A percentile compares a stretch with the other conserved stretches of the same genome.
Evolutionary conservation across 1,140 invertebrate species (phyloP).

Genomic region (Papilio polytes): DNA sequence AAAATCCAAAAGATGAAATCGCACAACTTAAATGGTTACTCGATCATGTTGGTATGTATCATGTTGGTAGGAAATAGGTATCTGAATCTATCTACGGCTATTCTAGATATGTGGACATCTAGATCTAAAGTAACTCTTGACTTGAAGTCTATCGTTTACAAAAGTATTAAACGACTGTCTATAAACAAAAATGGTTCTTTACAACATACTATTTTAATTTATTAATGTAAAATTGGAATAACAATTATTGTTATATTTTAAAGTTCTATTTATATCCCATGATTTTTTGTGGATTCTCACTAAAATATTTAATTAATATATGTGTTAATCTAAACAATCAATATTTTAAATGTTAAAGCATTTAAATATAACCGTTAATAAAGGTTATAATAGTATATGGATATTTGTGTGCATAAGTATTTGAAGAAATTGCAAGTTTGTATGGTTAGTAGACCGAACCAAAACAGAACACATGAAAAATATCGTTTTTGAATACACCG

Average conservation of each 20-base stretch:
- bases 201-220: neutral
- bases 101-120: neutral
- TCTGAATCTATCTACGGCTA: neutral
- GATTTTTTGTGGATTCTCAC: neutral
- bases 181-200: neutral
- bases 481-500: conserved; percentile 43
- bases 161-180: neutral
- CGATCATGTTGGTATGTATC: neutral
- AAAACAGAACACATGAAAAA: neutral
- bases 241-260: conserved; percentile 7
- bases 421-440: conserved; percentile 6
- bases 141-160: neutral
- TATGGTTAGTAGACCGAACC: neutral
- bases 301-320: neutral
- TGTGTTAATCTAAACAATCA: neutral
- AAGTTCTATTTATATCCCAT: conserved; percentile 6
- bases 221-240: neutral
- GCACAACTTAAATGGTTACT: neutral
- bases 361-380: neutral
- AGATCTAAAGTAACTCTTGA: neutral
- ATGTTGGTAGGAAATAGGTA: neutral
- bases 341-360: neutral
- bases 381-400: neutral
- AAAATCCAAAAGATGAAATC: neutral
- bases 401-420: conserved; percentile 19